These are phyloP conservation scores for Drosophila hamatofila DNA, from an alignment of 2,888 invertebrate species.

Conservation along the genomic window DNA sequence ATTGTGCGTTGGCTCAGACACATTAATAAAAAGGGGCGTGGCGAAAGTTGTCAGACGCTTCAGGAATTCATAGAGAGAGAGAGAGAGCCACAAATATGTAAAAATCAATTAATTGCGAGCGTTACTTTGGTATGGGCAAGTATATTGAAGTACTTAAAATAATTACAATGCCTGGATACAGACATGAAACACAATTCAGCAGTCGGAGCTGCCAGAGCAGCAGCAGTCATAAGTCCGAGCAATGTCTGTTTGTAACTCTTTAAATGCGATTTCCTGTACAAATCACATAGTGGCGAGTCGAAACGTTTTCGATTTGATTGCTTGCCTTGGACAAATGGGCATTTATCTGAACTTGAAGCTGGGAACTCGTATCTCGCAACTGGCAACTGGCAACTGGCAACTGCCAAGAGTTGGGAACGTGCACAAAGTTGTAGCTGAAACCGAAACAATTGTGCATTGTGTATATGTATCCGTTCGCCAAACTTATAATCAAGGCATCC, in stretches of 20 bases:
- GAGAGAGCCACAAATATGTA: constrained; percentile 42
- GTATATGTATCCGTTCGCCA: constrained; percentile 55
- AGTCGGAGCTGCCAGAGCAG: constrained; percentile 1
- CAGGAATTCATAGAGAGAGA: constrained; percentile 59
- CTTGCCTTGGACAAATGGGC: constrained; percentile 55
- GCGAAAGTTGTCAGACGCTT: constrained; percentile 61
- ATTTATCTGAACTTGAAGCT: constrained; percentile 65
- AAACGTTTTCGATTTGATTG: constrained; percentile 70
- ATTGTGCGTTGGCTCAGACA: constrained; percentile 63
- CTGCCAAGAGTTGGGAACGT: constrained; percentile 24
- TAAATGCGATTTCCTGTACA: constrained; percentile 76
- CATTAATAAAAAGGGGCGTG: constrained; percentile 79
- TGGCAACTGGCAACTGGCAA: too few relatives aligned
- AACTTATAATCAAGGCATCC: constrained; percentile 73
- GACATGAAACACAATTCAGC: constrained; percentile 16
- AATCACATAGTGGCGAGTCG: constrained; percentile 67
- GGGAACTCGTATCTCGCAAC: constrained; percentile 22
- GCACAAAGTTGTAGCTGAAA: constrained; percentile 22
- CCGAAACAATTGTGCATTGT: constrained; percentile 58
- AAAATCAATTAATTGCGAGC: constrained; percentile 75
- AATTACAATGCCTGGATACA: constrained; percentile 67
- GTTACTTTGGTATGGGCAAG: constrained; percentile 39
- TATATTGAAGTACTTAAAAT: constrained; percentile 72
- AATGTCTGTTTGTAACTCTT: constrained; percentile 49
- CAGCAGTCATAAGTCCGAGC: constrained; percentile 48